Evolutionary conservation across 2,888 invertebrate genomes (phyloP).

Genomic region (Drosophila percnosoma): DNA sequence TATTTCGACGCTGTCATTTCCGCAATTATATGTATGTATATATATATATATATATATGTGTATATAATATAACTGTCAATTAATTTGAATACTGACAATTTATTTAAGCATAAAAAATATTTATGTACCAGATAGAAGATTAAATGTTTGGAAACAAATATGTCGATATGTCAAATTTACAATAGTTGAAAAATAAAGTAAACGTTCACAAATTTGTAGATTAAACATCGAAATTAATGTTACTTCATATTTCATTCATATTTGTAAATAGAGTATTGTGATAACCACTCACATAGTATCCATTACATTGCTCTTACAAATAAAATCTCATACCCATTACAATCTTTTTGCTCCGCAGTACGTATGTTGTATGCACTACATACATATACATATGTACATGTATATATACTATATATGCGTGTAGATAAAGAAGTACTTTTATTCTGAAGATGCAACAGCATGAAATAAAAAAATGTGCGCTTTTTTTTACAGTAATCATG

Average conservation of each 20-base stretch:
- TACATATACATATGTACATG: not conserved
- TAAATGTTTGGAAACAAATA: not conserved
- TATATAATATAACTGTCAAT: not conserved
- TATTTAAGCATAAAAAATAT: not conserved
- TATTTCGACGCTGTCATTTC: not conserved
- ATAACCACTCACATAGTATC: not conserved
- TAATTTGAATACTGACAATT: not conserved
- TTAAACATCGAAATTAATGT: not conserved
- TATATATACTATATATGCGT: not conserved
- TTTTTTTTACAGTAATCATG: conserved; percentile 49
- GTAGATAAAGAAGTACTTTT: not conserved
- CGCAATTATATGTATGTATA: not conserved
- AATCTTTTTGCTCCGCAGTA: conserved; percentile 6
- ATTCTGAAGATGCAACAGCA: conserved; percentile 5
- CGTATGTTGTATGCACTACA: not conserved
- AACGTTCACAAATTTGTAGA: not conserved
- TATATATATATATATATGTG: too few relatives aligned
- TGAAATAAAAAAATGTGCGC: conserved; percentile 1
- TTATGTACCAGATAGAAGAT: not conserved
- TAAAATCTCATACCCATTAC: not conserved
- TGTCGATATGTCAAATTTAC: not conserved
- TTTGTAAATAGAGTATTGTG: not conserved
- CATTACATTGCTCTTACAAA: too few relatives aligned
- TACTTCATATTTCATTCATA: too few relatives aligned
- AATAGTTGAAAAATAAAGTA: not conserved